phyloP scores from a whole-genome alignment of 2,888 invertebrate genomes.

The Heliconius erato region DNA sequence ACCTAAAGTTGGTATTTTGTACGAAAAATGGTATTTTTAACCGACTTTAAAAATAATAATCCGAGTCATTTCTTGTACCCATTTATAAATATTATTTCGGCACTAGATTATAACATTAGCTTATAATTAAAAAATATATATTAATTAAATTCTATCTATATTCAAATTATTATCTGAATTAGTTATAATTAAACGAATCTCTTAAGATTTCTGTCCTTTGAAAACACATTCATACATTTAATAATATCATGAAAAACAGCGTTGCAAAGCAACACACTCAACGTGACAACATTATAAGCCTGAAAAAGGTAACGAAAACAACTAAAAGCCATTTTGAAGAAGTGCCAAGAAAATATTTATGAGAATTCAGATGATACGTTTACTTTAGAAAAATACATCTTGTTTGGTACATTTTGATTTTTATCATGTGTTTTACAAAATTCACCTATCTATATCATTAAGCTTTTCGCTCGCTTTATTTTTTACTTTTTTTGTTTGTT shows the following conservation, averaged over 20 bases:
- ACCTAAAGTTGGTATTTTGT: constrained; percentile 30
- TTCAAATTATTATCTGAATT: too few relatives aligned
- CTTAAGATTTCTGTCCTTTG: too few relatives aligned
- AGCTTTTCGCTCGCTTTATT: too few relatives aligned
- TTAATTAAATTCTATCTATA: too few relatives aligned
- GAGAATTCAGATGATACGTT: background rate
- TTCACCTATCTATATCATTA: background rate
- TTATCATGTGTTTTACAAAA: background rate
- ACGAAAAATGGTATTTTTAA: background rate
- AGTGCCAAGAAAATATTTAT: constrained; percentile 14
- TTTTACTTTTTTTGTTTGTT: too few relatives aligned
- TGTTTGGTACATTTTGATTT: background rate
- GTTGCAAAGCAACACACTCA: background rate
- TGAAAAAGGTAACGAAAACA: constrained; percentile 24
- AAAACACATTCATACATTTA: background rate
- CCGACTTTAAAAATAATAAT: background rate
- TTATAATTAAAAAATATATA: too few relatives aligned
- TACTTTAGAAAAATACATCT: background rate
- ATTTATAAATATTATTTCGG: too few relatives aligned
- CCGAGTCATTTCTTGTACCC: too few relatives aligned
- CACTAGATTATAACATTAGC: too few relatives aligned
- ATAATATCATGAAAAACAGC: background rate
- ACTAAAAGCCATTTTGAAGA: background rate
- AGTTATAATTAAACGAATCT: too few relatives aligned
- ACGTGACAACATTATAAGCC: constrained; percentile 14